Evolutionary conservation across 1,140 invertebrate species (phyloP), one percentile per base, ranked within the genome.

Genomic region (Drosophila hydei): DNA sequence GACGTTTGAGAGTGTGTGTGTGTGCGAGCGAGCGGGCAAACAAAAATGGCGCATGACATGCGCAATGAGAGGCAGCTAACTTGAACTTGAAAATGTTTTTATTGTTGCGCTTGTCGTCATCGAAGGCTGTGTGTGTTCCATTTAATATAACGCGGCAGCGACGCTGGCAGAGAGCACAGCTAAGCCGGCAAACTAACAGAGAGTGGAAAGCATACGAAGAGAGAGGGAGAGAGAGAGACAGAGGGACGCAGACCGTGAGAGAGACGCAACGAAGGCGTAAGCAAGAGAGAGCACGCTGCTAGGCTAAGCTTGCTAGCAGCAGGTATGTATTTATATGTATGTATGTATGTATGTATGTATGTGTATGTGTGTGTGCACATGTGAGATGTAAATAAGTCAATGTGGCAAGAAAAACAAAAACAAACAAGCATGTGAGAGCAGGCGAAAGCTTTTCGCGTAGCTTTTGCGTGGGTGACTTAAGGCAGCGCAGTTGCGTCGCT

Each of bases 51-150:
- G 79, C 67, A 73, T 51, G 88, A 70, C 88, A 81, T 90, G 88
- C 88, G 88, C 89, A 88, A 63, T 78, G 48, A 18, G 60, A 51
- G 51, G 60, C 55, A 21, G 30, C 27, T 54, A 71, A 88, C 83
- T 90, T 90, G 88, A 90, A 90, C 88, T 90, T 90, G 88, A 90
- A 90, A 90, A 79, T 70, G 16, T 59, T 77, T 74, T 71, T 71
- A 71, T 75, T 54, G 72, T 71, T 72, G 68, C 30, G 75, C 61
- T 65, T 30, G 38, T 40, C 43, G 38, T 42, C 38, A 42, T 42
- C 58, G 36, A 61, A 45, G 33, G 50, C 25, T 30, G 27, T 52
- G 43, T 72, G 21, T 58, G 68, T 64, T 70, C 75, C 60, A 64
- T 54, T 62, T 68, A 75, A 60, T 54, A 50, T 62, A 56, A 38